Base-by-base conservation (phyloP, 2,113 vertebrate genomes). In the Oenanthe melanoleuca region DNA sequence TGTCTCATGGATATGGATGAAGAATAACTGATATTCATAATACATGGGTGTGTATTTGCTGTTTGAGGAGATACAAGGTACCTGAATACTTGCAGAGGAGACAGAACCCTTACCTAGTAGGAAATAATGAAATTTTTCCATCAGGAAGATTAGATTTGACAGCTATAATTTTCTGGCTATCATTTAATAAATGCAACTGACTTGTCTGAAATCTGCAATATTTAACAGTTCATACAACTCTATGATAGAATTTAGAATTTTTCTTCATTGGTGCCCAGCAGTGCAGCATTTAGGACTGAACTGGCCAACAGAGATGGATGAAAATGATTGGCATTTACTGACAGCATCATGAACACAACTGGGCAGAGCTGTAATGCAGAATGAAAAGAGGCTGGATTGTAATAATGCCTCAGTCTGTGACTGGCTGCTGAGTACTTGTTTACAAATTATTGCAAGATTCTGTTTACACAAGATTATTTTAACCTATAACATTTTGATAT, bases 161-260 rank as follows among this genome's bases (percentile, higher is more conserved):
- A 61, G 17, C 11, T 61, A 28, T 38, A 15, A 47, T 75, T 92
- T 91, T 56, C 57, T 81, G 44, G 16, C 16, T 47, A 2, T 44
- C 75, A 53, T 56, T 49, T 60, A 29, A 44, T 81, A 50, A 92
- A 57, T 14, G 2, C 59, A 70, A 28, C 50, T 89, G 92, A 98
- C 97, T 97, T 98, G 97, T 93, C 96, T 96, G 95, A 98, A 98
- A 64, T 97, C 96, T 7, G 95, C 93, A 37, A 95, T 59, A 3
- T 75, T 92, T 29, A 98, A 78, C 4, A 94, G 80, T 34, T 98
- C 97, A 0, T 96, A 9, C 73, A 74, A 0, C 16, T 79, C 86
- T 91, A 6, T 98, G 95, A 21, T 47, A 96, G 45, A 92, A 78
- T 69, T 97, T 96, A 77, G 98, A 98, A 1, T 89, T 87, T n/a